Percentiles rank a stretch among this genome's conserved stretches.
Conservation (phyloP, 1,140 invertebrate species). For the Venturia canescens region DNA sequence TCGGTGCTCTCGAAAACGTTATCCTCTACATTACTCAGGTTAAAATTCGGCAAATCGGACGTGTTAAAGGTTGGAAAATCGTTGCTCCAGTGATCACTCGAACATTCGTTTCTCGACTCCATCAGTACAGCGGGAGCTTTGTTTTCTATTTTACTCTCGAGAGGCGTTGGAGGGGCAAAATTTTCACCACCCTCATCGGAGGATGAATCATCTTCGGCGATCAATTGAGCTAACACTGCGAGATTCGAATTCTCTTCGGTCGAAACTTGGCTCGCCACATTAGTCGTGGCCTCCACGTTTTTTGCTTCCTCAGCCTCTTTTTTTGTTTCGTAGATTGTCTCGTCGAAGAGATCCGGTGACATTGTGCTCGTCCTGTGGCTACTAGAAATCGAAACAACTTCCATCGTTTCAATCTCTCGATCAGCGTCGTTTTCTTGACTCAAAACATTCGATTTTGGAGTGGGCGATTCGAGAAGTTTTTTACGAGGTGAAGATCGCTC, state of each 20-base stretch:
- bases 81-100: not conserved
- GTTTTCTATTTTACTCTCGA: not conserved
- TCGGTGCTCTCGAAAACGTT: not conserved
- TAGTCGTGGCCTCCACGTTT: not conserved
- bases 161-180: not conserved
- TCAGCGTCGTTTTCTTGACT: conserved; percentile 5
- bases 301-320: not conserved
- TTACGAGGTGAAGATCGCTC: not conserved
- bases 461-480: conserved; percentile 7
- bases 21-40: not conserved
- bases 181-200: not conserved
- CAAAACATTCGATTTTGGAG: not conserved
- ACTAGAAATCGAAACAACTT: conserved; percentile 1
- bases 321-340: conserved; percentile 9
- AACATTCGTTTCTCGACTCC: not conserved
- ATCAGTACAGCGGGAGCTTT: not conserved
- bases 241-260: conserved; percentile 29
- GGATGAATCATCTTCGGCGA: conserved; percentile 15
- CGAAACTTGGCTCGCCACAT: not conserved
- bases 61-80: not conserved
- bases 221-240: conserved; percentile 20
- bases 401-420: not conserved
- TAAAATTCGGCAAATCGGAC: too few relatives aligned
- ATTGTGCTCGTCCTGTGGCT: not conserved
- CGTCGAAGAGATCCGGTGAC: conserved; percentile 47